A percentile compares a stretch with the other conserved stretches of the same genome.
phyloP scores from a whole-genome alignment of 2,888 invertebrate genomes.

The Idaea aversata region DNA sequence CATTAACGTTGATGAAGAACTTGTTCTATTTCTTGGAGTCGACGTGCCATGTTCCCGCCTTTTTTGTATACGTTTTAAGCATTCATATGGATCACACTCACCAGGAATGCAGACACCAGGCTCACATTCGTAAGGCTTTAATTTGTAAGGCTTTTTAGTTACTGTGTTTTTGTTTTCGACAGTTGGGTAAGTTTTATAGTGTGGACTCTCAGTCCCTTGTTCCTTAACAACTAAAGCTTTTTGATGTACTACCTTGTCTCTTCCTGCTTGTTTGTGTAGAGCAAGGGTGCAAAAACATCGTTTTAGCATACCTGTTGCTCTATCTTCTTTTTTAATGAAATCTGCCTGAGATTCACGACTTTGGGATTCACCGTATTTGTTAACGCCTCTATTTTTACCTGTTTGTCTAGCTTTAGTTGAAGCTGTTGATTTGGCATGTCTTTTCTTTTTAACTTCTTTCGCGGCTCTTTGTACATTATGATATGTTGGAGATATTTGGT shows the following conservation, averaged over 20 bases:
- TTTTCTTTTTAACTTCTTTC: constrained; percentile 9
- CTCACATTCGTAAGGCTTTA: constrained; percentile 42
- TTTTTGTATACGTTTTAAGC: constrained; percentile 37
- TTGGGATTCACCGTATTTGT: constrained; percentile 3
- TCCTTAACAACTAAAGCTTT: constrained; percentile 6
- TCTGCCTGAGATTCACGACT: constrained; percentile 13
- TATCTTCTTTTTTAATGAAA: constrained; percentile 10
- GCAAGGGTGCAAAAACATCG: constrained; percentile 21
- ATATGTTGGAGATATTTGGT: constrained; percentile 26
- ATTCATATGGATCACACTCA: constrained; percentile 38
- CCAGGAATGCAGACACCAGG: constrained; percentile 41
- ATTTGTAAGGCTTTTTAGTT: neutral
- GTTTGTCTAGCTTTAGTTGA: neutral
- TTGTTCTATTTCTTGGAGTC: constrained; percentile 20
- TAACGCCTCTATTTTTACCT: constrained; percentile 10
- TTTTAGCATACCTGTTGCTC: constrained; percentile 16
- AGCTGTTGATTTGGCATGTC: constrained; percentile 3
- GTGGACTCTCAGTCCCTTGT: constrained; percentile 8
- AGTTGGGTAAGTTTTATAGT: constrained; percentile 7
- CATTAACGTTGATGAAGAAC: constrained; percentile 23
- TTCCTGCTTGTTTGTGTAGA: constrained; percentile 25
- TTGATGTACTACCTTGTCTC: constrained; percentile 14
- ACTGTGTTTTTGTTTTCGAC: constrained; percentile 3
- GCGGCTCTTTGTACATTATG: constrained; percentile 15
- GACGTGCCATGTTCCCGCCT: constrained; percentile 18